phyloP scores from a whole-genome alignment of 1,140 invertebrate species.

The Drosophila santomea region DNA sequence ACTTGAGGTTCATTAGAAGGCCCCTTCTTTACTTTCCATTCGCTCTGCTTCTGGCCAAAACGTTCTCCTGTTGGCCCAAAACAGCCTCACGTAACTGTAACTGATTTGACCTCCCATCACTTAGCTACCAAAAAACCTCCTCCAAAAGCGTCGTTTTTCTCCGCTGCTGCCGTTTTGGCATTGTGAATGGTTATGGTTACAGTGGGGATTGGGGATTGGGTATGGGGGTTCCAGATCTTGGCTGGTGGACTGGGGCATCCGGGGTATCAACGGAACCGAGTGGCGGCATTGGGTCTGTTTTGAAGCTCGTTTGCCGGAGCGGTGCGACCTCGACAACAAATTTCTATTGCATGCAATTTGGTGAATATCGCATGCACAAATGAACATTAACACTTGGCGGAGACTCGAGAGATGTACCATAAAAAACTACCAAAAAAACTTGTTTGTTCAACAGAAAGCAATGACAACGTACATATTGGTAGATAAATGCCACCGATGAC shows the following conservation, averaged over 20 bases:
- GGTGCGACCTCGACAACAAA: constrained; percentile 59
- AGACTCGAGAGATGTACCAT: constrained; percentile 31
- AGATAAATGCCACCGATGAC: background rate
- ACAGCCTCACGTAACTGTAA: constrained; percentile 55
- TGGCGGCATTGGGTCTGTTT: constrained; percentile 18
- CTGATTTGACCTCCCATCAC: constrained; percentile 61
- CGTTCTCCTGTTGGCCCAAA: constrained; percentile 45
- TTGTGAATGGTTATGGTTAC: constrained; percentile 38
- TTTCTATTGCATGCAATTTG: constrained; percentile 67
- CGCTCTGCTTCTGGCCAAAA: constrained; percentile 43
- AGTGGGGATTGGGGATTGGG: constrained; percentile 9
- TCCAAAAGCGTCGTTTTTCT: constrained; percentile 46
- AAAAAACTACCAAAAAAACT: constrained; percentile 39
- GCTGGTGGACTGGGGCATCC: background rate
- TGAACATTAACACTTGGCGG: constrained; percentile 75
- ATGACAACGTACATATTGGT: constrained; percentile 44
- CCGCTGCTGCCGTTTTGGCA: constrained; percentile 35
- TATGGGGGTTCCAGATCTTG: background rate
- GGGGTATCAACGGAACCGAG: constrained; percentile 5
- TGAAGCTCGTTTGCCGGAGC: constrained; percentile 35
- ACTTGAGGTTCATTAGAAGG: constrained; percentile 52
- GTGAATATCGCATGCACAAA: constrained; percentile 69
- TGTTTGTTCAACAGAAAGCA: constrained; percentile 45
- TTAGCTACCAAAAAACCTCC: constrained; percentile 60
- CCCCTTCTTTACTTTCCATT: constrained; percentile 48